These are phyloP conservation scores for Sanderia malayensis DNA, from an alignment of 30 jellyfish, hydroid and myxozoan species.

Conservation along the genomic window DNA sequence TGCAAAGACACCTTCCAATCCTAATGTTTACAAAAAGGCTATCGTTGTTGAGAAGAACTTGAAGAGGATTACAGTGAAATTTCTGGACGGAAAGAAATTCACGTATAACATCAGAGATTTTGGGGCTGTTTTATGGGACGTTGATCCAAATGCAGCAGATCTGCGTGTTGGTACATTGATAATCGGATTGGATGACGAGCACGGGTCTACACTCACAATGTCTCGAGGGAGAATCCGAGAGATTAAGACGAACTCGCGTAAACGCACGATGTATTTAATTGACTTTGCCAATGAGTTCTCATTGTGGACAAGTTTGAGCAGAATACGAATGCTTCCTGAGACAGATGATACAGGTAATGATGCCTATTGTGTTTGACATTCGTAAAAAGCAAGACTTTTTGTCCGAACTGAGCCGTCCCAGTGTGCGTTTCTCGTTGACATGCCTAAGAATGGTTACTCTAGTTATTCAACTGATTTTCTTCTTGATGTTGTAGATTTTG, in stretches of 20 bases:
- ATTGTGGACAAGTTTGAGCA: conserved; percentile 8
- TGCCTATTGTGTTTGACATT: too few relatives aligned
- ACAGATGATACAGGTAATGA: conserved; percentile 36
- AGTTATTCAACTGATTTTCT: too few relatives aligned
- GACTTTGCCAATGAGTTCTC: conserved; percentile 34
- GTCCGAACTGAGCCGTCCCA: too few relatives aligned
- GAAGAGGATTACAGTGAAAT: conserved; percentile 42
- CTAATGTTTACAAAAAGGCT: conserved; percentile 68
- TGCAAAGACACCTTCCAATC: conserved; percentile 61
- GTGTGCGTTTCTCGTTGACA: too few relatives aligned
- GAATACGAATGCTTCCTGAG: conserved; percentile 45
- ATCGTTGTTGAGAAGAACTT: conserved; percentile 66
- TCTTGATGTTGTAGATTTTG: conserved; percentile 23
- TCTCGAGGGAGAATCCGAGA: conserved; percentile 37
- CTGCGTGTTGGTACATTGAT: conserved; percentile 45
- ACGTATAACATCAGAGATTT: conserved; percentile 53
- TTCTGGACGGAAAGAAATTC: conserved; percentile 52
- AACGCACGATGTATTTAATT: conserved; percentile 31
- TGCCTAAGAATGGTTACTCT: too few relatives aligned
- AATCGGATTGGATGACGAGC: conserved; percentile 50
- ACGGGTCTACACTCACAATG: conserved; percentile 39
- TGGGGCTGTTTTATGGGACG: conserved; percentile 80
- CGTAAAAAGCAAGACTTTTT: too few relatives aligned
- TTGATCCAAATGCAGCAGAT: conserved; percentile 65
- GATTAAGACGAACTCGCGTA: conserved; percentile 32